A percentile compares a stretch with the other conserved stretches of the same genome.
Evolutionary conservation across 2,797 vertebrate genomes (phyloP).

Genomic region (Artibeus jamaicensis): DNA sequence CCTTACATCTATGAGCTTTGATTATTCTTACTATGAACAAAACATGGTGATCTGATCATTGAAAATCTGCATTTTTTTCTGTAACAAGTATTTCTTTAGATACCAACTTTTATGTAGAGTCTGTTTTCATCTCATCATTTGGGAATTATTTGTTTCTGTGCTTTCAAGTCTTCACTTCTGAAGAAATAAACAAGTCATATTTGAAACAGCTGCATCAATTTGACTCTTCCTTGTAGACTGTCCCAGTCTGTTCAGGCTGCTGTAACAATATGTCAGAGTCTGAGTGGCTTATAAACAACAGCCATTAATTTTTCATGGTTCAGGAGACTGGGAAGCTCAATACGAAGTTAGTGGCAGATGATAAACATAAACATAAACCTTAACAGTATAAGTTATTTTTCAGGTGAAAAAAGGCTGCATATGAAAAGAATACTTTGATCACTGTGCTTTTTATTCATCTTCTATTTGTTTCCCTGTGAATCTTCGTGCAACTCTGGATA

Average conservation of each 20-base stretch:
- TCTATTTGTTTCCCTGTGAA: slow-evolving; percentile 74
- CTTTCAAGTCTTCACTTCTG: background rate
- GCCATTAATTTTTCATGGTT: background rate
- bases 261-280: background rate
- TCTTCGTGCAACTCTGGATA: slow-evolving; percentile 30
- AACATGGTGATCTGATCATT: background rate
- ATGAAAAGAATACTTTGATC: slow-evolving; percentile 73
- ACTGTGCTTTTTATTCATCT: slow-evolving; percentile 53
- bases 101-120: background rate
- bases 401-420: slow-evolving; percentile 67
- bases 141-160: background rate
- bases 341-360: slow-evolving; percentile 6
- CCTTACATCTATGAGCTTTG: background rate
- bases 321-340: background rate
- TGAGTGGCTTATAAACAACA: background rate
- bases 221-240: background rate
- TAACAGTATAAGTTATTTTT: slow-evolving; percentile 70
- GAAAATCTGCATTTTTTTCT: background rate
- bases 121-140: background rate
- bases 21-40: background rate
- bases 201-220: background rate
- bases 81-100: background rate
- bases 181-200: background rate
- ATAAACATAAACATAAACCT: slow-evolving; percentile 66
- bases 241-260: background rate